Evolutionary conservation across 2,113 vertebrate genomes (phyloP), one percentile per base, ranked within the genome.

Genomic region (Ciconia stormi): DNA sequence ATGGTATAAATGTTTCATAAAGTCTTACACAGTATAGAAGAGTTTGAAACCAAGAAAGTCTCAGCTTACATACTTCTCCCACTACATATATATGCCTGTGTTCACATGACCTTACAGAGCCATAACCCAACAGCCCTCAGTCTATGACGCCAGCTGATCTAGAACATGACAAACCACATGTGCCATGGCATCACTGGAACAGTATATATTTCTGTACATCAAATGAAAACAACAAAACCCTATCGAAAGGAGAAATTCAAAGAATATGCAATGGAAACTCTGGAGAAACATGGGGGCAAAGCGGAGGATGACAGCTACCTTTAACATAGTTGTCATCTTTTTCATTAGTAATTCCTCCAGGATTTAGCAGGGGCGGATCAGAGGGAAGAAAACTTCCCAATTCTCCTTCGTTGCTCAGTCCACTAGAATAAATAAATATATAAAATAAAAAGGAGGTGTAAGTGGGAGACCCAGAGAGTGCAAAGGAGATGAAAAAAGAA

Each of bases 401-500:
- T 74, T 82, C 71, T 52, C 34, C 55, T 72, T 36, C 26, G 56
- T 47, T 94, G 42, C 29, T 77, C 8, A 91, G 70, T 73, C 29
- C 49, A 72, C 58, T 89, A 55, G 34, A 72, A 52, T 5, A 67
- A 63, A 81, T 42, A 70, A 52, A 42, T 22, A 69, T 16, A 40
- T 29, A 49, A 84, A 95, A 86, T 47, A n/a, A 61, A 81, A 59
- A 71, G 50, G 55, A 97, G 61, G 58, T 83, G 27, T 92, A 97
- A 89, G 38, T 65, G 55, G 40, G 56, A 92, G 56, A 82, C 23
- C 10, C 52, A 78, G 26, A 55, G 47, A 76, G 22, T 15, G 49
- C 34, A 93, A 87, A 82, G 58, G 50, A 83, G 65, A 83, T n/a
- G 47, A 82, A 93, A 77, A 95, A 92, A 95, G 67, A 84, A 87